Conservation (phyloP, 2,888 invertebrate genomes). For the Drosophila maculinotata region DNA sequence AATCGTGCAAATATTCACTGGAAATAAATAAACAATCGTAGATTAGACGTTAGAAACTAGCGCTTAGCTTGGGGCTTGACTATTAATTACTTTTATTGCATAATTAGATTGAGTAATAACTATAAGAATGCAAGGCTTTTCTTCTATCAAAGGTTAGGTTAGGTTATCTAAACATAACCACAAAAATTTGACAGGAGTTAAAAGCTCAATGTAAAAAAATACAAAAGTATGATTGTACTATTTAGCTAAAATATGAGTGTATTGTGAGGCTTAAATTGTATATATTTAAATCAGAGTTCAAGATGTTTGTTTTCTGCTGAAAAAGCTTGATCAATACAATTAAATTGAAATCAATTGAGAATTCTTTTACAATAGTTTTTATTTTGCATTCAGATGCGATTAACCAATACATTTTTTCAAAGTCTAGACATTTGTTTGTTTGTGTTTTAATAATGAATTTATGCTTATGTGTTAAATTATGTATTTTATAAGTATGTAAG, state of each 20-base stretch:
- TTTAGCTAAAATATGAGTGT: no score
- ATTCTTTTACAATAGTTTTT: slow-evolving; percentile 57
- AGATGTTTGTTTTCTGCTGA: no score
- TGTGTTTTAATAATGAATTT: slow-evolving; percentile 70
- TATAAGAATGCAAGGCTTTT: background rate
- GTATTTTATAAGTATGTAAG: slow-evolving; percentile 75
- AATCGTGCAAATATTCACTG: slow-evolving; percentile 1
- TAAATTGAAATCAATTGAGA: background rate
- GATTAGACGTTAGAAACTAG: background rate
- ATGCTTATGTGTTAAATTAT: slow-evolving; percentile 68
- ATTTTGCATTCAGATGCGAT: slow-evolving; percentile 74
- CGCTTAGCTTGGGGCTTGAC: background rate
- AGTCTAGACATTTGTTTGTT: slow-evolving; percentile 66
- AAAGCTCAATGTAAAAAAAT: no score
- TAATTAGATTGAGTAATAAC: background rate
- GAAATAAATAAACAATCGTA: slow-evolving; percentile 4
- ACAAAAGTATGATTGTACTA: no score
- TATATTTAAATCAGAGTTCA: no score
- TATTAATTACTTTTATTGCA: background rate
- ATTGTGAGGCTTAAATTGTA: no score
- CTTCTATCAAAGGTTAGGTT: no score
- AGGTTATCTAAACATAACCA: background rate
- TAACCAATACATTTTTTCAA: slow-evolving; percentile 70
- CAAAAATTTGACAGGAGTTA: background rate
- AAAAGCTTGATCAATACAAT: no score